Conservation (phyloP, 2,888 invertebrate genomes). For the Deilephila porcellus region DNA sequence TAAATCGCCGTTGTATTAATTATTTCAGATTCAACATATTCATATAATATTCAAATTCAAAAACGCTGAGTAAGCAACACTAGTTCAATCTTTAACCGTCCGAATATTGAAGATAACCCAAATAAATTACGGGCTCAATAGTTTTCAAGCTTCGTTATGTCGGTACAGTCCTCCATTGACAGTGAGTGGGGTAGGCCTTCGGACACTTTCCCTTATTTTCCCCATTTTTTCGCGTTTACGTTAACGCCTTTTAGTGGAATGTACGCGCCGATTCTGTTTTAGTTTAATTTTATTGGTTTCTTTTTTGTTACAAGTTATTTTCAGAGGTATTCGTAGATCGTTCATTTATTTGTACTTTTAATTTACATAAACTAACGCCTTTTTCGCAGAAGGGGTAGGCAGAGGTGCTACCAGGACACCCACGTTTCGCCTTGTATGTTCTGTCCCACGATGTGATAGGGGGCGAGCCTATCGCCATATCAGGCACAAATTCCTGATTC, state of each 20-base stretch:
- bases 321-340: too few relatives aligned
- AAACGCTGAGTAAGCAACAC: background rate
- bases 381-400: too few relatives aligned
- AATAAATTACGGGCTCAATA: conserved; percentile 9
- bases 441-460: too few relatives aligned
- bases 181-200: conserved; percentile 38
- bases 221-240: conserved; percentile 32
- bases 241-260: conserved; percentile 28
- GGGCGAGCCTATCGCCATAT: too few relatives aligned
- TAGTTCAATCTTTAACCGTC: background rate
- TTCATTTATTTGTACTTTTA: too few relatives aligned
- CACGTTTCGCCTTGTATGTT: too few relatives aligned
- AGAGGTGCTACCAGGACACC: too few relatives aligned
- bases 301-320: background rate
- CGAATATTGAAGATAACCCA: background rate
- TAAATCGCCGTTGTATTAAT: too few relatives aligned
- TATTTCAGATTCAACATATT: too few relatives aligned
- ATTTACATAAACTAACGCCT: too few relatives aligned
- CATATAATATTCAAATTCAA: background rate
- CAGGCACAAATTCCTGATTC: too few relatives aligned
- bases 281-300: background rate
- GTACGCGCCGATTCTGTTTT: conserved; percentile 12
- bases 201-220: conserved; percentile 32
- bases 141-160: conserved; percentile 18
- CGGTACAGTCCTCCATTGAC: conserved; percentile 31